Conservation (phyloP, 2,888 invertebrate species). For the Mesorhabditis sp. region DNA sequence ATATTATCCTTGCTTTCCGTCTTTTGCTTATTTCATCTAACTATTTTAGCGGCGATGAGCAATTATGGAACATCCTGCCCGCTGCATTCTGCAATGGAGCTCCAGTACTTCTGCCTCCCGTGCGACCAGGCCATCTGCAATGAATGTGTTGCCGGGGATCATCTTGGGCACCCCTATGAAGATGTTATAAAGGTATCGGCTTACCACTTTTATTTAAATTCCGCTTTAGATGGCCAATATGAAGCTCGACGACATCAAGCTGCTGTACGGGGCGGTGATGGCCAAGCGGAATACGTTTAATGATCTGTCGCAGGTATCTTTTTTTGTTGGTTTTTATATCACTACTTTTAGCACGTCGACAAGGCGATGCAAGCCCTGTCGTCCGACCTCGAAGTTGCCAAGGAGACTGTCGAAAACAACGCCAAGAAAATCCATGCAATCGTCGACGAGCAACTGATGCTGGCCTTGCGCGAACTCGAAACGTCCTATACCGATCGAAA, state of each 20-base stretch:
- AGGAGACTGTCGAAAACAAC: slow-evolving; percentile 78
- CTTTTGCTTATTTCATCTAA: too few relatives aligned
- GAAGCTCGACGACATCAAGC: slow-evolving; percentile 59
- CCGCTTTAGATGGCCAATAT: slow-evolving; percentile 46
- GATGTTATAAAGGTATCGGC: too few relatives aligned
- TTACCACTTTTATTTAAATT: too few relatives aligned
- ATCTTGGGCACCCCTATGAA: too few relatives aligned
- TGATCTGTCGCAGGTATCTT: slow-evolving; percentile 21
- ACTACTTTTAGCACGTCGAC: slow-evolving; percentile 48
- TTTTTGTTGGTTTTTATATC: too few relatives aligned
- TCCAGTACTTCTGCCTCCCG: too few relatives aligned
- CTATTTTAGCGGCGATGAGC: too few relatives aligned
- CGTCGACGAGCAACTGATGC: slow-evolving; percentile 91
- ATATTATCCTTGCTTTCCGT: too few relatives aligned
- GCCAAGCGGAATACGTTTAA: slow-evolving; percentile 73
- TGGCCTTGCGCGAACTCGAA: slow-evolving; percentile 88
- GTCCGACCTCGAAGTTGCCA: slow-evolving; percentile 59
- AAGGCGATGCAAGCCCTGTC: slow-evolving; percentile 40
- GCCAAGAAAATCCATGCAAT: slow-evolving; percentile 81
- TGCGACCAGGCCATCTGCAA: too few relatives aligned
- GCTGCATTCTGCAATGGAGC: too few relatives aligned
- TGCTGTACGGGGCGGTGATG: slow-evolving; percentile 76
- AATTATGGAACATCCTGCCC: too few relatives aligned
- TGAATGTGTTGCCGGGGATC: too few relatives aligned
- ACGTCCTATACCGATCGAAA: slow-evolving; percentile 86